Evolutionary conservation across 2,797 vertebrate species (phyloP).

Genomic region (Emys orbicularis): DNA sequence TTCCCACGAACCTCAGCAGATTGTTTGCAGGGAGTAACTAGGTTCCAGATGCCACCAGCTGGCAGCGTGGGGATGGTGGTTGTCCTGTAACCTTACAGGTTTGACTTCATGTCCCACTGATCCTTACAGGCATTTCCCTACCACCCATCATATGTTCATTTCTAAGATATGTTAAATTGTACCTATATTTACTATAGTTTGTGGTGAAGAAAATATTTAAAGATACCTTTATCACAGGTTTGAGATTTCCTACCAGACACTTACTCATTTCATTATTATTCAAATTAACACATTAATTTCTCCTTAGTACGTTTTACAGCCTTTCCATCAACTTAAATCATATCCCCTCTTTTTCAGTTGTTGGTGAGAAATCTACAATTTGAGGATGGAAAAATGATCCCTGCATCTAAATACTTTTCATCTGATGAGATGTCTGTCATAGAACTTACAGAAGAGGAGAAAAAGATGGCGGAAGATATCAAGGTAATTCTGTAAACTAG

Average conservation of each 20-base stretch:
- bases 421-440: constrained; percentile 84
- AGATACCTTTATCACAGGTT: not conserved
- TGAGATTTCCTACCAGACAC: not conserved
- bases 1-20: not conserved
- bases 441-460: constrained; percentile 92
- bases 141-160: not conserved
- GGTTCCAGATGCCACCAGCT: not conserved
- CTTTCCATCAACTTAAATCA: not conserved
- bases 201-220: not conserved
- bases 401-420: constrained; percentile 94
- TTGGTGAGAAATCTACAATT: constrained; percentile 94
- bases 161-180: not conserved
- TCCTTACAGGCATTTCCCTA: not conserved
- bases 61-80: not conserved
- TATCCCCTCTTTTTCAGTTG: constrained; percentile 80
- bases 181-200: not conserved
- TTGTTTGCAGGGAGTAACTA: not conserved
- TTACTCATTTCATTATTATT: not conserved
- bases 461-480: constrained; percentile 89
- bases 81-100: not conserved
- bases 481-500: constrained; percentile 75
- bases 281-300: not conserved
- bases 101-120: not conserved
- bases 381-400: constrained; percentile 97
- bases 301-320: not conserved